Evolutionary conservation across 1,140 invertebrate species (phyloP), one percentile per base, ranked within the genome.

Genomic region (Globodera ellingtonae): DNA sequence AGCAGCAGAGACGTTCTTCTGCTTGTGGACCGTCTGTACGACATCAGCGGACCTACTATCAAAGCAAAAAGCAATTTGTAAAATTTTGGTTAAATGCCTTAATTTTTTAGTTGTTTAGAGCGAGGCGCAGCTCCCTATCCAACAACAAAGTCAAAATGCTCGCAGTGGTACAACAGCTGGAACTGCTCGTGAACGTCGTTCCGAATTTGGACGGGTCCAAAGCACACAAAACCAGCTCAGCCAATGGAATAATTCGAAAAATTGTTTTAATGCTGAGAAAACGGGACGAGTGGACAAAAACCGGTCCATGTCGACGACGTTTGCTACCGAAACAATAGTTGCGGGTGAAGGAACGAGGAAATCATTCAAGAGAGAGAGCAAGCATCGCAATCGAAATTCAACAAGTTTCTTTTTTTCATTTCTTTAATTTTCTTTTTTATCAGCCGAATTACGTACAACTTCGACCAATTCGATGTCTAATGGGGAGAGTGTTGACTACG

Each of bases 401-500:
- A 69, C 75, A 24, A 69, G 75, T 77, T 62, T 62, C 8, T n/a
- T 48, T 10, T 13, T 48, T 18, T 8, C 15, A 15, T 47, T 6
- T 6, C n/a, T 35, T 15, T 46, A 10, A 48, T 77, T 7, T 80
- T 35, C 59, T 18, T 46, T 24, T 15, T 80, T 78, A 84, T 71
- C 72, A 88, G 86, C 81, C 44, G 81, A 76, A 50, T 66, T 79
- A 10, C 80, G 78, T 24, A 62, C 79, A 75, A 78, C 75, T 70
- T 71, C 56, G 56, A 62, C 84, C 62, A 44, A 85, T 77, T 83
- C 86, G 18, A 47, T 83, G n/a, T 87, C 88, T 15, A 88, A 88
- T 74, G 87, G 88, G 24, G 87, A 89, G 75, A 82, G 81, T 50
- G 82, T 84, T 69, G 86, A 89, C 4, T 89, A 84, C 62, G 81